phyloP scores from a whole-genome alignment of 2,797 vertebrate species.

The Cyprinodon diabolis region DNA sequence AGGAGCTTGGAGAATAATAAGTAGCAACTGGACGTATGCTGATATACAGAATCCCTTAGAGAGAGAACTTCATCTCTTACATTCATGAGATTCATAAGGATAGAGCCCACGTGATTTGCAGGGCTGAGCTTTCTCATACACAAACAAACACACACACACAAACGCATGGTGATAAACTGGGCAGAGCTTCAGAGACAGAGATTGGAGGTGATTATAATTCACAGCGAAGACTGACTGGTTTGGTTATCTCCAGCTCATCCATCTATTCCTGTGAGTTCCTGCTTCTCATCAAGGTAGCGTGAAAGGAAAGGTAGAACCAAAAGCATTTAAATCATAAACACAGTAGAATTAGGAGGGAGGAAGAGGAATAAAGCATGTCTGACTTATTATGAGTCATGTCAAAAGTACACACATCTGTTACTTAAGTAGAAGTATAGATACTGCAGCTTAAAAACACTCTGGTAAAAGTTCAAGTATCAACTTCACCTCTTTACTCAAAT shows the following conservation, averaged over 20 bases:
- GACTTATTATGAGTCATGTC: not conserved
- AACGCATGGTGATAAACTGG: conserved; percentile 33
- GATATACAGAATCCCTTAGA: conserved; percentile 38
- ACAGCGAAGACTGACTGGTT: conserved; percentile 67
- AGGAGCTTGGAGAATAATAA: conserved; percentile 57
- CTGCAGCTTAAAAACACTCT: no score
- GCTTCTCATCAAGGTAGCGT: conserved; percentile 47
- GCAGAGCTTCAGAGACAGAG: conserved; percentile 64
- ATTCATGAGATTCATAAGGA: conserved; percentile 47
- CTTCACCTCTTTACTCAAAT: no score
- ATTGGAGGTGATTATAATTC: conserved; percentile 74
- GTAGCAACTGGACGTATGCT: conserved; percentile 38
- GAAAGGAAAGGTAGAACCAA: conserved; percentile 15
- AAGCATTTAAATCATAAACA: conserved; percentile 46
- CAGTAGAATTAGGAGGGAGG: conserved; percentile 12
- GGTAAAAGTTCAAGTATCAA: no score
- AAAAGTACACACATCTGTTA: no score
- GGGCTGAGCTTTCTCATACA: conserved; percentile 24
- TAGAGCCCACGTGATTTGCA: conserved; percentile 41
- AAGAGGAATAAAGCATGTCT: conserved; percentile 18
- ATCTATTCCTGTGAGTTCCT: conserved; percentile 46
- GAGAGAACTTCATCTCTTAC: conserved; percentile 55
- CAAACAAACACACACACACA: conserved; percentile 17
- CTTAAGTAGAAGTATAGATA: no score
- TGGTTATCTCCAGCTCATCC: conserved; percentile 58